Evolutionary conservation across 2,888 invertebrate species (phyloP).

Genomic region (Cephus nigrinus): DNA sequence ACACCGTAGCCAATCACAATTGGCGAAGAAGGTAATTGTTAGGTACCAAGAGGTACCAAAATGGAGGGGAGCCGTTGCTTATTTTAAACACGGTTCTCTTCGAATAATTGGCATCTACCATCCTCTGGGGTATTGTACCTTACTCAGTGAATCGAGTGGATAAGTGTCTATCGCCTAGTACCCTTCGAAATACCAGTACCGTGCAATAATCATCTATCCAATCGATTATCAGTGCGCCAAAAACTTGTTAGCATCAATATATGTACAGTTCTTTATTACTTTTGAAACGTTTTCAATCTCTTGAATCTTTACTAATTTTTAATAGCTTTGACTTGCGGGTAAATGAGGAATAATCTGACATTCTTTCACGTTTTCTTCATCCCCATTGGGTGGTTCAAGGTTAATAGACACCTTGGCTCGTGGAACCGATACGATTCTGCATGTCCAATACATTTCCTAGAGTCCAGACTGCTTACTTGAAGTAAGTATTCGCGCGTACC

Average conservation of each 20-base stretch:
- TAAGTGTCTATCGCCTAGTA: not conserved
- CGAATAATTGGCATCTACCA: conserved; percentile 3
- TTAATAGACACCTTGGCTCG: not conserved
- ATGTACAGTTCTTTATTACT: not conserved
- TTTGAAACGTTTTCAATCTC: not conserved
- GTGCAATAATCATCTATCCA: not conserved
- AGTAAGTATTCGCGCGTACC: not conserved
- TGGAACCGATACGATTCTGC: not conserved
- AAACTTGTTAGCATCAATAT: not conserved
- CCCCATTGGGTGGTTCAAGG: not conserved
- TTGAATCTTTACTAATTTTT: not conserved
- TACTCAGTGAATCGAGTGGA: not conserved
- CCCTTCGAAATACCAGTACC: not conserved
- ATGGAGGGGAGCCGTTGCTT: conserved; percentile 12
- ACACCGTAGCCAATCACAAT: conserved; percentile 27
- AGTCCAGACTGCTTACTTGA: not conserved
- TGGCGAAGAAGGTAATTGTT: conserved; percentile 25
- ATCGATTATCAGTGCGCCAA: not conserved
- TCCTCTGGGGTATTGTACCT: not conserved
- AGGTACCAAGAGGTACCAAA: conserved; percentile 14
- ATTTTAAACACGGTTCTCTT: conserved; percentile 1
- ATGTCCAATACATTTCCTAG: not conserved
- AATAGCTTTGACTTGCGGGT: not conserved
- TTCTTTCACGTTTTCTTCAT: not conserved
- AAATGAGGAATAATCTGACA: not conserved